Evolutionary conservation across 2,888 invertebrate genomes (phyloP), one percentile per base, ranked within the genome.

Genomic region (Cheilosia variabilis): DNA sequence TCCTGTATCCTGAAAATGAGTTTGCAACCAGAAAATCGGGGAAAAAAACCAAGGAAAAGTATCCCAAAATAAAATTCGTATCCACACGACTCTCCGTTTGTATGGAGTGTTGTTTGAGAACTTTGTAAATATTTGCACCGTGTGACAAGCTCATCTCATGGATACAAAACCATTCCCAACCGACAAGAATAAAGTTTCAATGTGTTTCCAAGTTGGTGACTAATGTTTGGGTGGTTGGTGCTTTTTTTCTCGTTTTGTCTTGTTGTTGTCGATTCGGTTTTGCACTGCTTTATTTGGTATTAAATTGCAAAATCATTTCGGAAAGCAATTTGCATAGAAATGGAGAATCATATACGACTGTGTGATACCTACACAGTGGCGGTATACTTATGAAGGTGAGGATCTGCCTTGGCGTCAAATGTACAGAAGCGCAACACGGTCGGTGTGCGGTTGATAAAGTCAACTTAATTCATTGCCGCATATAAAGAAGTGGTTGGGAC

Each of bases 321-420:
- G 58, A 76, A 86, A 86, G 71, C 84, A 86, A 86, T 86, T 81
- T 86, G 81, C 84, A 86, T 86, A 76, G 80, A 86, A 80, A 86
- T 86, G 55, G 71, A 41, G 79, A 79, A 75, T 69, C 79, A 69
- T 79, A 68, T 73, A 34, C 31, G 31, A 7, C 31, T 31, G 31
- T 31, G 9, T 31, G 31, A 27, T 53, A 68, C 41, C 52, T 37
- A 13, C 41, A 10, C 34, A 15, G 41, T 13, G 5, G 19, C 13
- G 6, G 17, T 34, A 7, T 31, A 69, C 31, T 7, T 47, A 71
- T 34, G 55, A 57, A 27, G 47, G 47, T 50, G 50, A 4, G 50
- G 22, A 52, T 4, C 15, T 69, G 37, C 19, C 75, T 37, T 58
- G 41, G 43, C 58, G 34, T 7, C n/a, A 13, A 6, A 50, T 37